A percentile compares a stretch with the other conserved stretches of the same genome.
These are phyloP conservation scores for Podarcis raffonei DNA, from an alignment of 2,113 vertebrate species.

Conservation along the genomic window DNA sequence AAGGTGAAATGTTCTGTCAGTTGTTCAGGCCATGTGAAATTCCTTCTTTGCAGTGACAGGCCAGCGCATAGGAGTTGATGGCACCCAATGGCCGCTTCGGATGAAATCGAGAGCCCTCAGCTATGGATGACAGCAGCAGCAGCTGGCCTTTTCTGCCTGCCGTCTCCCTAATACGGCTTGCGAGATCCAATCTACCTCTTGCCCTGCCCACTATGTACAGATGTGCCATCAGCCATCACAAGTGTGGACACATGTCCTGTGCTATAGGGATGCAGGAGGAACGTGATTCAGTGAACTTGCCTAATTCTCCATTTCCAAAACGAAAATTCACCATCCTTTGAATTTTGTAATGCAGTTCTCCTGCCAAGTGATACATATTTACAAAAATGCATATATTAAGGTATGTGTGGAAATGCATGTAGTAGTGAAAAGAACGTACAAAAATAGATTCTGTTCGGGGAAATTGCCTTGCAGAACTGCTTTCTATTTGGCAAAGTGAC, in stretches of 20 bases:
- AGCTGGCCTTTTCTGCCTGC: slow-evolving; percentile 37
- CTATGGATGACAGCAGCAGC: slow-evolving; percentile 40
- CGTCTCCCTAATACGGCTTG: background rate
- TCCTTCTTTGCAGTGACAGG: slow-evolving; percentile 80
- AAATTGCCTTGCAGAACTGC: no score
- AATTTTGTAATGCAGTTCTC: no score
- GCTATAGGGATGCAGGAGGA: background rate
- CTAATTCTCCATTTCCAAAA: no score
- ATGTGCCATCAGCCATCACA: background rate
- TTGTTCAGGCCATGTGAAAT: slow-evolving; percentile 81
- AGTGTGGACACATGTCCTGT: background rate
- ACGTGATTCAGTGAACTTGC: background rate
- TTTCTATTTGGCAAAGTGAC: no score
- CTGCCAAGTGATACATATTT: no score
- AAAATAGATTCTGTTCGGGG: no score
- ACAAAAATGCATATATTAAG: no score
- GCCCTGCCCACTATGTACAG: slow-evolving; percentile 6
- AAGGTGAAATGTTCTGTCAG: slow-evolving; percentile 86
- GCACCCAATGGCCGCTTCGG: slow-evolving; percentile 44
- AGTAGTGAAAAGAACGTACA: no score
- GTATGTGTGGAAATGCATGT: no score
- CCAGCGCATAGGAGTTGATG: slow-evolving; percentile 80
- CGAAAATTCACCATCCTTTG: no score
- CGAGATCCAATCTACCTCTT: background rate
- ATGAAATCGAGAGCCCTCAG: slow-evolving; percentile 55